phyloP scores from a whole-genome alignment of 2,888 invertebrate species.

The Andricus quercusramuli region DNA sequence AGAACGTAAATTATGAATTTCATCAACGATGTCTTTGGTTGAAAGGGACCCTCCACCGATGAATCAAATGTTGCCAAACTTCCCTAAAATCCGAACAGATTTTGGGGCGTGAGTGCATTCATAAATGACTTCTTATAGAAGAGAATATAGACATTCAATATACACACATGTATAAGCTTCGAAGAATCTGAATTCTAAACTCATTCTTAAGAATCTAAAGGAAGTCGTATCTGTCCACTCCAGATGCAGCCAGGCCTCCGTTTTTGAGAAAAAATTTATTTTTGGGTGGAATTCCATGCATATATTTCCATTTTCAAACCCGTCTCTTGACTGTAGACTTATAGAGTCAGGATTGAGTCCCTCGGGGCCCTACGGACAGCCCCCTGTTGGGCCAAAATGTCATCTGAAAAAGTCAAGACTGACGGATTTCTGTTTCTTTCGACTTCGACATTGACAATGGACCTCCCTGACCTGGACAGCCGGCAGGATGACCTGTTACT shows the following conservation, averaged over 20 bases:
- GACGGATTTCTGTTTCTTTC: neutral
- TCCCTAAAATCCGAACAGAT: constrained; percentile 26
- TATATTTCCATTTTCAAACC: neutral
- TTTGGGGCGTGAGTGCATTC: neutral
- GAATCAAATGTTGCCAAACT: constrained; percentile 29
- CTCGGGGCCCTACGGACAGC: neutral
- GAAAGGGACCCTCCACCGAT: neutral
- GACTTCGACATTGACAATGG: constrained; percentile 3
- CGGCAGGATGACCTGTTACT: constrained; percentile 32
- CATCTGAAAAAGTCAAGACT: neutral
- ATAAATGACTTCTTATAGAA: neutral
- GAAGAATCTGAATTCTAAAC: neutral
- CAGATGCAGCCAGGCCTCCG: neutral
- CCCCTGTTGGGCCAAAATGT: neutral
- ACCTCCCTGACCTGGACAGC: constrained; percentile 11
- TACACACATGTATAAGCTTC: neutral
- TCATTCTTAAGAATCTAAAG: neutral
- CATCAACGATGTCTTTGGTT: neutral
- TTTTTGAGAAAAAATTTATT: neutral
- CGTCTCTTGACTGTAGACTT: neutral
- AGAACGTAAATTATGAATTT: neutral
- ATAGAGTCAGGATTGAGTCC: neutral
- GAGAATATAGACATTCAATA: neutral
- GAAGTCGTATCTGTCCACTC: neutral
- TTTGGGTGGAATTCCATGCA: neutral